These are phyloP conservation scores for Xenopus laevis DNA, from an alignment of 2,113 vertebrate species.

Conservation along the genomic window DNA sequence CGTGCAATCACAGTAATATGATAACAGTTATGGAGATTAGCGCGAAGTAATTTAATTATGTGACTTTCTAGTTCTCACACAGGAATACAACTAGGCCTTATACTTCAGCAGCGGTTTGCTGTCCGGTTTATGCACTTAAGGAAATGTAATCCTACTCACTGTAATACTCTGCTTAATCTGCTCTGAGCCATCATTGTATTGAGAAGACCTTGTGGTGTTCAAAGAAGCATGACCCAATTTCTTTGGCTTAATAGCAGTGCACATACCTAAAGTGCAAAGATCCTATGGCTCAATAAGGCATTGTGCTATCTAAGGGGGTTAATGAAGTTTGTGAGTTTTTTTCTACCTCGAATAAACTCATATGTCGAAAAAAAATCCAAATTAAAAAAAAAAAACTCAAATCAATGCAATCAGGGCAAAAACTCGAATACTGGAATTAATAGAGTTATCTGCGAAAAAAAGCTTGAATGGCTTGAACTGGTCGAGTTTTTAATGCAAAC, in stretches of 20 bases:
- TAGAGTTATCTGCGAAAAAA: too few relatives aligned
- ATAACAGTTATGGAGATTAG: background rate
- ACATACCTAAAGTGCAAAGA: background rate
- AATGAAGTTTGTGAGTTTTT: too few relatives aligned
- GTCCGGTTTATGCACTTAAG: slow-evolving; percentile 35
- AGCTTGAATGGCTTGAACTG: too few relatives aligned
- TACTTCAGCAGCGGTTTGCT: slow-evolving; percentile 11
- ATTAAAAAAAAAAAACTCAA: too few relatives aligned
- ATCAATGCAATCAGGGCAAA: too few relatives aligned
- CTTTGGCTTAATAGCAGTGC: slow-evolving; percentile 10
- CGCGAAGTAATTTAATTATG: background rate
- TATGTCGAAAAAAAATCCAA: too few relatives aligned
- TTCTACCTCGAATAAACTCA: too few relatives aligned
- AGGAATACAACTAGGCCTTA: slow-evolving; percentile 17
- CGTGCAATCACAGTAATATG: background rate
- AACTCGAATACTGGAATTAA: too few relatives aligned
- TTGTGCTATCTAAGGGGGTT: too few relatives aligned
- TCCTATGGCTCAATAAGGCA: background rate
- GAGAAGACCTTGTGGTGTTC: slow-evolving; percentile 15
- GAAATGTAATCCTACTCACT: slow-evolving; percentile 42
- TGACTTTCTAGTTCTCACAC: background rate
- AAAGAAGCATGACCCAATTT: slow-evolving; percentile 40
- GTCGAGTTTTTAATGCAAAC: too few relatives aligned
- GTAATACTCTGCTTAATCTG: slow-evolving; percentile 38
- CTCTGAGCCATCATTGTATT: slow-evolving; percentile 33